A percentile compares a stretch with the other conserved stretches of the same genome.
Conservation (phyloP, 1,140 invertebrate species). For the Bombyx mori region DNA sequence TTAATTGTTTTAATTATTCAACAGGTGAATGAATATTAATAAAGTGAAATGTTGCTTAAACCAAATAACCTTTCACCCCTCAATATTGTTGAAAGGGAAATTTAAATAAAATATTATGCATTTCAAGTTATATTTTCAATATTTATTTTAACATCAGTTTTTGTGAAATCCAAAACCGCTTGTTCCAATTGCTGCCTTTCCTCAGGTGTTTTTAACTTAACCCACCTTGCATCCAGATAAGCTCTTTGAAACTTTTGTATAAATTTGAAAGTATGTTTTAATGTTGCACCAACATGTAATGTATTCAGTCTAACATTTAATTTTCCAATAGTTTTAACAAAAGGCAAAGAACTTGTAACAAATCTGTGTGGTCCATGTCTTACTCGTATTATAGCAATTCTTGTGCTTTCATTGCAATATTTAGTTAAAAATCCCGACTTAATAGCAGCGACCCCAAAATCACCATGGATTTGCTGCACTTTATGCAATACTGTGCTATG, state of each 20-base stretch:
- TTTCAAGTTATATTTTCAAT: slow-evolving; percentile 43
- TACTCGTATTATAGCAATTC: slow-evolving; percentile 78
- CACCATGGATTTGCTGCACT: slow-evolving; percentile 80
- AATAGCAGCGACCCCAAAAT: slow-evolving; percentile 78
- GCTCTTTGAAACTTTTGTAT: slow-evolving; percentile 77
- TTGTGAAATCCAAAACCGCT: slow-evolving; percentile 69
- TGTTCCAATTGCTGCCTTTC: slow-evolving; percentile 69
- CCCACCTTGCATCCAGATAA: slow-evolving; percentile 72
- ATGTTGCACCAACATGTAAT: slow-evolving; percentile 81
- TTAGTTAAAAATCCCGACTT: slow-evolving; percentile 80
- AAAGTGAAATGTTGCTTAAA: background rate
- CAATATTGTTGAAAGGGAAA: background rate
- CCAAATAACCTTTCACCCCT: too few species aligned
- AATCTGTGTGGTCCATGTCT: slow-evolving; percentile 82
- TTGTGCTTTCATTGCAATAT: slow-evolving; percentile 83
- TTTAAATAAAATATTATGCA: slow-evolving; percentile 3
- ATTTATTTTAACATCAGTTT: slow-evolving; percentile 51
- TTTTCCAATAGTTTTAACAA: slow-evolving; percentile 75
- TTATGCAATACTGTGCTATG: slow-evolving; percentile 73
- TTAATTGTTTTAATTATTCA: background rate
- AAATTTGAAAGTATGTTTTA: slow-evolving; percentile 83
- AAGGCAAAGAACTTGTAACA: slow-evolving; percentile 77
- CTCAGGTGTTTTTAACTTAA: slow-evolving; percentile 71
- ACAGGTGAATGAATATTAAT: background rate
- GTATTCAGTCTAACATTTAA: slow-evolving; percentile 75